Evolutionary conservation across 2,113 vertebrate species (phyloP).

Genomic region (Stigmatopora nigra): DNA sequence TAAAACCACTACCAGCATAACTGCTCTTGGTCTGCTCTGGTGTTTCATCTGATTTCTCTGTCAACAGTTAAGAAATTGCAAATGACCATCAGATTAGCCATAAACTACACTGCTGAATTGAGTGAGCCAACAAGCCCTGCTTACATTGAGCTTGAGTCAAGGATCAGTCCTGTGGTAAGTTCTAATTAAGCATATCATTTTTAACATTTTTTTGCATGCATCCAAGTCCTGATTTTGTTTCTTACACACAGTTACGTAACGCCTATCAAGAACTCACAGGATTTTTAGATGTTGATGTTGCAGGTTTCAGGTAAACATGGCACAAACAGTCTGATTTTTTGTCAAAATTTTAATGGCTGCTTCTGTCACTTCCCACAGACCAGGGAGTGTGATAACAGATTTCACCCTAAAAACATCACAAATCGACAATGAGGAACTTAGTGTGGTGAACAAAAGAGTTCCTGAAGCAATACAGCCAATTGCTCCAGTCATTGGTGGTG

Average conservation of each 20-base stretch:
- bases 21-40: not conserved
- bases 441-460: constrained; percentile 18
- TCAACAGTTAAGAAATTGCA: constrained; percentile 19
- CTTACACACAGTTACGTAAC: constrained; percentile 15
- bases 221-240: not conserved
- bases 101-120: not conserved
- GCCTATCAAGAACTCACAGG: constrained; percentile 23
- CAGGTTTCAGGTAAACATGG: constrained; percentile 39
- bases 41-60: not conserved
- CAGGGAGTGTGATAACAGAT: constrained; percentile 54
- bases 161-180: constrained; percentile 25
- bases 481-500: constrained; percentile 18
- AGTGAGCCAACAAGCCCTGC: not conserved
- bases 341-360: not conserved
- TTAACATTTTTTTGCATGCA: not conserved
- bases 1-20: not conserved
- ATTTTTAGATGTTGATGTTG: constrained; percentile 14
- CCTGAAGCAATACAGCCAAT: accelerated
- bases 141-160: not conserved
- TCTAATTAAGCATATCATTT: not conserved
- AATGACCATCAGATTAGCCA: constrained; percentile 25
- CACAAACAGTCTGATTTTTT: not conserved
- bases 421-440: not conserved
- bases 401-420: constrained; percentile 27
- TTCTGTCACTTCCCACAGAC: constrained; percentile 34